Base-by-base conservation (phyloP, 2,113 vertebrate genomes). In the Canis aureus region DNA sequence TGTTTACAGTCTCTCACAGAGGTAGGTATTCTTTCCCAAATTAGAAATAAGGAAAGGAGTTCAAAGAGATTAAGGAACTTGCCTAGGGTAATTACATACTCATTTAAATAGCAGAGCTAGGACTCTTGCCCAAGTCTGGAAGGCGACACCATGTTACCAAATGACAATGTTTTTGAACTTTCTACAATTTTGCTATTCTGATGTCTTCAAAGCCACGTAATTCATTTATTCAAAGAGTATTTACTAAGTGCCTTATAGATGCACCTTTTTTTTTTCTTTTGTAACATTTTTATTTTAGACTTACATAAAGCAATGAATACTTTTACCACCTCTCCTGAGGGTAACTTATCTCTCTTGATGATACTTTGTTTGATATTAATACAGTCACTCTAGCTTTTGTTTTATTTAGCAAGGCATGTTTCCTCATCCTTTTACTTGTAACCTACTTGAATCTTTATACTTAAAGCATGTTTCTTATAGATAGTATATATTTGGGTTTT, bases 41-140 rank as follows among this genome's bases (percentile, higher is more conserved):
- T 89, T 49, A 93, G 62, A 86, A 86, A 84, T 80, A 69, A 86
- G 17, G 1, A 69, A 32, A 81, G 66, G 19, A 5, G 32, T 49
- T 94, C 55, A 76, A 80, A 95, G 49, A 83, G 73, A 85, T 60
- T 76, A 82, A 60, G 32, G 35, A 38, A 80, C 11, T 84, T 88
- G 32, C 11, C n/a, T 93, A 29, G 19, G 11, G 38, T 71, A 32
- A 69, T 88, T 89, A 93, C 8, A 57, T 84, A 67, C 22, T 79
- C 64, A 94, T 91, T 78, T 82, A 86, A 96, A 87, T 1, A 89
- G 71, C 17, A 60, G 25, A 73, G 25, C 10, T 74, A 55, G 27
- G 38, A 95, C 73, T 93, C 49, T 60, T 11, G 20, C 27, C 32
- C 29, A 74, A 32, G n/a, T 92, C 38, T 66, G 20, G 15, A 10